Evolutionary conservation across 2,888 invertebrate genomes (phyloP).

Genomic region (Gastracanthus pulcherrimus): DNA sequence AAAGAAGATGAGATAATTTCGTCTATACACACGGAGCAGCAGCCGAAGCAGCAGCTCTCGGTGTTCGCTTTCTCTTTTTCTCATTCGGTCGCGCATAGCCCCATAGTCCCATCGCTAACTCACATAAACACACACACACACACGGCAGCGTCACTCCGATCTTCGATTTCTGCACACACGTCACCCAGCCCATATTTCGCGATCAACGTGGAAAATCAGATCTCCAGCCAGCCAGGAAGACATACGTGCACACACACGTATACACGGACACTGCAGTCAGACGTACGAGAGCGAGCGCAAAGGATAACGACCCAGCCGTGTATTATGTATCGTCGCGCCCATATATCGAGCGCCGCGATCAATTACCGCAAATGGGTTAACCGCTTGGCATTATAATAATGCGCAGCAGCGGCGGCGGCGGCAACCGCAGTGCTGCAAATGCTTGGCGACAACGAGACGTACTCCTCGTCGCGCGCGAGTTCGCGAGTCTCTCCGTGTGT

Average conservation of each 20-base stretch:
- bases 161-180: conserved; percentile 46
- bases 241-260: neutral
- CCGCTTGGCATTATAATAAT: conserved; percentile 30
- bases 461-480: too few relatives aligned
- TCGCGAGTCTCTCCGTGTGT: too few relatives aligned
- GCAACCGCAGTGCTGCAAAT: too few relatives aligned
- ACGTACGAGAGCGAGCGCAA: neutral
- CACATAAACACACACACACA: too few relatives aligned
- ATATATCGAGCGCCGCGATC: conserved; percentile 26
- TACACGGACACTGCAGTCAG: neutral
- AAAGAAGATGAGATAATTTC: conserved; percentile 48
- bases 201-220: conserved; percentile 38
- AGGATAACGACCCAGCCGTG: conserved; percentile 9
- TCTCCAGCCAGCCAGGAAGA: conserved; percentile 26
- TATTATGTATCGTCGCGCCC: conserved; percentile 27
- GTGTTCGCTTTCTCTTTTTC: conserved; percentile 53
- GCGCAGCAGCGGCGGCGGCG: neutral
- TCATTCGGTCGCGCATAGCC: neutral
- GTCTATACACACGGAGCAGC: neutral
- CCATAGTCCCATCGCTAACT: neutral
- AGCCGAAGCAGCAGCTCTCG: neutral
- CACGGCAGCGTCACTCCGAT: neutral
- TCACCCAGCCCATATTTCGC: conserved; percentile 33
- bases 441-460: too few relatives aligned
- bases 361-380: neutral